Evolutionary conservation across 2,113 vertebrate genomes (phyloP).

Genomic region (Riparia riparia): DNA sequence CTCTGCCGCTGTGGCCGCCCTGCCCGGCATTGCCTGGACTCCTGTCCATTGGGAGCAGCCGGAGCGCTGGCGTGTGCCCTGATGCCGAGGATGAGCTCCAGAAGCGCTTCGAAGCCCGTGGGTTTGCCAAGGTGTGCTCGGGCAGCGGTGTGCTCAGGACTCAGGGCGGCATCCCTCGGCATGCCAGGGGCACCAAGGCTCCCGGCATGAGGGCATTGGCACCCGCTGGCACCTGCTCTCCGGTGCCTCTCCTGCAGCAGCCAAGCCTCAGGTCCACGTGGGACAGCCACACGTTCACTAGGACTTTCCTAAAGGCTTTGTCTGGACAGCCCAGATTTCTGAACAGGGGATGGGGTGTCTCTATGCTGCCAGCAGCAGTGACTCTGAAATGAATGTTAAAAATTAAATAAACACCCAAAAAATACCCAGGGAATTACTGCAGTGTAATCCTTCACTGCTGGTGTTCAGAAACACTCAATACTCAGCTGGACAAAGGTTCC

Average conservation of each 20-base stretch:
- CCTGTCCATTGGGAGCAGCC: fast-evolving
- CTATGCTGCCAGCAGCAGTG: background rate
- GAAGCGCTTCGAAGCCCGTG: fast-evolving
- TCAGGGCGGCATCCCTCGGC: background rate
- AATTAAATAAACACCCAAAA: background rate
- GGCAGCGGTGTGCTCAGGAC: background rate
- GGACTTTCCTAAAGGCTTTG: background rate
- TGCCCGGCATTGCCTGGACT: fast-evolving
- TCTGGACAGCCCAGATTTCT: background rate
- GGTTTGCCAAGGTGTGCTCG: background rate
- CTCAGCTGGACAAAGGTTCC: background rate
- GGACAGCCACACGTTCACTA: fast-evolving
- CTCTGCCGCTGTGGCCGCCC: background rate
- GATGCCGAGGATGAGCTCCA: background rate
- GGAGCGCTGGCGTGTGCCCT: fast-evolving
- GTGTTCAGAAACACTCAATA: background rate
- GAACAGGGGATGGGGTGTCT: background rate
- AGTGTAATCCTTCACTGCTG: background rate
- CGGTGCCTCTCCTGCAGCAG: background rate
- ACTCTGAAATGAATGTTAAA: background rate
- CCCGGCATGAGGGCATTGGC: fast-evolving
- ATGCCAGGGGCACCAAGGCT: fast-evolving
- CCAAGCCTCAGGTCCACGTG: fast-evolving
- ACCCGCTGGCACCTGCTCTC: background rate
- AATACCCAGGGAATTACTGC: background rate